Conservation (phyloP, 2,113 vertebrate species). For the Ceratotherium simum region DNA sequence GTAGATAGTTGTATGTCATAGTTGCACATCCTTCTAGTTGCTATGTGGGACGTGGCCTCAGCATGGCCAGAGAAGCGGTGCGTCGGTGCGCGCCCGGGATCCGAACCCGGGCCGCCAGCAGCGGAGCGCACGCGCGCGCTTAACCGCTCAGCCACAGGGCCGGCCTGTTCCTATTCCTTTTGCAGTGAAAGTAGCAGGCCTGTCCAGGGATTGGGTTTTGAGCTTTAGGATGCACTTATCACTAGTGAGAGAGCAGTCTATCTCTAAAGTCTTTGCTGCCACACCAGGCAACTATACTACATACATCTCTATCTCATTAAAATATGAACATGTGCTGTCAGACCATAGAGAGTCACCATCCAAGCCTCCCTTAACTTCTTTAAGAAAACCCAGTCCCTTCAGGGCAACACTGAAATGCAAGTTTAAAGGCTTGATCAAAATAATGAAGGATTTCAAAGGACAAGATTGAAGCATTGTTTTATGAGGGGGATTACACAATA, state of each 20-base stretch:
- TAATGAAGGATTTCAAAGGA: not conserved
- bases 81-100: too few species aligned
- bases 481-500: not conserved
- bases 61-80: too few species aligned
- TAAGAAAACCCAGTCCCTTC: not conserved
- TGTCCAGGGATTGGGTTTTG: not conserved
- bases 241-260: not conserved
- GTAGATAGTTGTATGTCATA: too few species aligned
- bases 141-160: too few species aligned
- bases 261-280: not conserved
- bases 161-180: not conserved
- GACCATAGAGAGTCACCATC: not conserved
- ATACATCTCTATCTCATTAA: not conserved
- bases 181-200: not conserved
- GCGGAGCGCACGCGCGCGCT: too few species aligned
- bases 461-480: not conserved
- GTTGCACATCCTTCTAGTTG: too few species aligned
- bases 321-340: not conserved
- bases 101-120: too few species aligned
- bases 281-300: not conserved
- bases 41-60: too few species aligned
- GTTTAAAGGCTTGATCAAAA: not conserved
- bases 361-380: not conserved
- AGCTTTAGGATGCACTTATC: not conserved
- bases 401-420: not conserved